Evolutionary conservation across 2,797 vertebrate species (phyloP), one percentile per base, ranked within the genome.

Genomic region (Lutjanus argentimaculatus): DNA sequence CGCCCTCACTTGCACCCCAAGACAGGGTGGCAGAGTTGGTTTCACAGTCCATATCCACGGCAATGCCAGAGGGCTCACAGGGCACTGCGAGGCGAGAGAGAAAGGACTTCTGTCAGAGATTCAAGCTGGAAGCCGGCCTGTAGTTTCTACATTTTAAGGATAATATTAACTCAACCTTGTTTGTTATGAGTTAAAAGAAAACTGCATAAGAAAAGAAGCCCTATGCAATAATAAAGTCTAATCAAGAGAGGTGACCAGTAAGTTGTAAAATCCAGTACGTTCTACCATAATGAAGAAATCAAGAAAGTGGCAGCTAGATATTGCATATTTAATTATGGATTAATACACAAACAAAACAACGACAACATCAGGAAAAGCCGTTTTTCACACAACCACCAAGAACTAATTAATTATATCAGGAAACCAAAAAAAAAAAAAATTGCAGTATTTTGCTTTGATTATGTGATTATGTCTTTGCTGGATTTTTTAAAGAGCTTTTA

Each of bases 1-100:
- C 82, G 2, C 90, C 93, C 12, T 75, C 74, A 1, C 84, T 94
- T 83, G 77, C 6, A 1, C 51, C 46, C 96, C 96, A 97, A 15
- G 93, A 94, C 56, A 97, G 56, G 7, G 45, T 3, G 9, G 95
- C 95, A 2, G 85, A 92, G 52, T 74, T 89, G 59, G 75, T 93
- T 19, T 79, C 46, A 76, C 96, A 97, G 4, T 95, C 75, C 0
- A 89, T 21, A 8, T 85, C 78, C 64, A 96, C 95, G 0, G 25
- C 8, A 2, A 96, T 51, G 53, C 77, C 84, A 1, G 86, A 57
- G 7, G 95, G 95, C 40, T 75, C 43, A 82, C 96, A 97, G 7
- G 96, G 96, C 48, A 91, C 96, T 97, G 85, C 19, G 25, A 56
- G 65, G 56, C 74, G 13, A 79, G 36, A 68, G 55, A 74, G 14